Percentiles rank a stretch among this genome's conserved stretches.
Conservation (phyloP, 37 sponge, comb jelly and placozoan genomes). For the Dysidea cf. avara region DNA sequence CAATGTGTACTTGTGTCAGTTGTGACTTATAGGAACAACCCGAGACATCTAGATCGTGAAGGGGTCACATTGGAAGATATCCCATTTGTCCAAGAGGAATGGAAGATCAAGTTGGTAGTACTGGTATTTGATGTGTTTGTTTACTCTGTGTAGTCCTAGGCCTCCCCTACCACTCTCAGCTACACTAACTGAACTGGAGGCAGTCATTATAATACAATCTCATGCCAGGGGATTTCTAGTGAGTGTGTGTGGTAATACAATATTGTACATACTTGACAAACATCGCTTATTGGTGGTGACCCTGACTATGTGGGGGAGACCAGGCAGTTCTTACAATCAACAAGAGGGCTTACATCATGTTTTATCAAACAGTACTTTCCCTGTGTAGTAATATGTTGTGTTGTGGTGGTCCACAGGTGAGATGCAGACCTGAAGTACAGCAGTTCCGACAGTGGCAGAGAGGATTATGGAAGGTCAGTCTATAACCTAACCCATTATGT, state of each 20-base stretch:
- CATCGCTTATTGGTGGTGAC: too few relatives aligned
- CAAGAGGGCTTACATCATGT: too few relatives aligned
- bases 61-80: slow-evolving; percentile 52
- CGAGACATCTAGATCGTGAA: slow-evolving; percentile 32
- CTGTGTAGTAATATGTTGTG: too few relatives aligned
- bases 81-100: slow-evolving; percentile 78
- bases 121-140: background rate
- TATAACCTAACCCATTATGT: background rate
- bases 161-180: slow-evolving; percentile 82
- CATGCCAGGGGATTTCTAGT: slow-evolving; percentile 70
- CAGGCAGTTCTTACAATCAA: too few relatives aligned
- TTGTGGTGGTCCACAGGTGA: too few relatives aligned
- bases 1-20: background rate
- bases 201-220: slow-evolving; percentile 81
- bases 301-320: too few relatives aligned
- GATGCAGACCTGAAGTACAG: slow-evolving; percentile 14
- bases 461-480: slow-evolving; percentile 17
- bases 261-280: too few relatives aligned
- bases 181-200: slow-evolving; percentile 82
- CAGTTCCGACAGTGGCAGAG: slow-evolving; percentile 65
- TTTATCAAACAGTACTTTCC: too few relatives aligned
- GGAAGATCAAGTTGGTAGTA: slow-evolving; percentile 49
- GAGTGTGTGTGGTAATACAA: background rate
- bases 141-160: slow-evolving; percentile 63
- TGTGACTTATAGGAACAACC: slow-evolving; percentile 51